Percentiles rank a stretch among this genome's conserved stretches.
Conservation (phyloP, 2,113 vertebrate genomes). For the Pyrgilauda ruficollis region DNA sequence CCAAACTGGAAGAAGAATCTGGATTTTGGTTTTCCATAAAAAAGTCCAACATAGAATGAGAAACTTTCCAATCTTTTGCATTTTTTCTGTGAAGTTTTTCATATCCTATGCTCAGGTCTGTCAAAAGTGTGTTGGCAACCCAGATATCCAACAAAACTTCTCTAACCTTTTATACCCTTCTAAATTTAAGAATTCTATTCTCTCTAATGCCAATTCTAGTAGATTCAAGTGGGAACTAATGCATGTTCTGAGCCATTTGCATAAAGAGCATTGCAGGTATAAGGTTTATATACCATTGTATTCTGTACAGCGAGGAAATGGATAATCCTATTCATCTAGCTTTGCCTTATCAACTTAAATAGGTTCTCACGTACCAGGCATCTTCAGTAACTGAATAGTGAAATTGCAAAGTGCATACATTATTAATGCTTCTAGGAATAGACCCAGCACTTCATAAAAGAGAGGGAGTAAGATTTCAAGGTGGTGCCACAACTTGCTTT, state of each 20-base stretch:
- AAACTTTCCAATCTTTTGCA: neutral
- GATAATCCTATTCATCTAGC: conserved; percentile 27
- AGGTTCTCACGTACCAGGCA: neutral
- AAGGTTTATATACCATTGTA: neutral
- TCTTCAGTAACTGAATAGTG: conserved; percentile 1
- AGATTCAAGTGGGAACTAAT: neutral
- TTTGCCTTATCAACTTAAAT: conserved; percentile 27
- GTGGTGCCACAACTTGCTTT: neutral
- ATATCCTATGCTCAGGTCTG: neutral
- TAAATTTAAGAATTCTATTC: neutral
- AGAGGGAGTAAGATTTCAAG: neutral
- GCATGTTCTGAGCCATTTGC: neutral
- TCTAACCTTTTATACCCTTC: neutral
- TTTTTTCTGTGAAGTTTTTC: neutral
- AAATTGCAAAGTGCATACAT: conserved; percentile 16
- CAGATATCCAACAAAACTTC: neutral
- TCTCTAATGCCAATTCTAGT: neutral
- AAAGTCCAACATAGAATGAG: neutral
- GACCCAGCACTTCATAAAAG: neutral
- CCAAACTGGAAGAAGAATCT: neutral
- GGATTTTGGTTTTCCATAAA: neutral
- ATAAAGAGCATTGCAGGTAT: neutral
- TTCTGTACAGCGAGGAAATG: neutral
- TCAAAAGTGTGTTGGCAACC: neutral
- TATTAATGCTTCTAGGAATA: conserved; percentile 33